phyloP scores from a whole-genome alignment of 2,797 vertebrate species.

The Thunnus albacares region DNA sequence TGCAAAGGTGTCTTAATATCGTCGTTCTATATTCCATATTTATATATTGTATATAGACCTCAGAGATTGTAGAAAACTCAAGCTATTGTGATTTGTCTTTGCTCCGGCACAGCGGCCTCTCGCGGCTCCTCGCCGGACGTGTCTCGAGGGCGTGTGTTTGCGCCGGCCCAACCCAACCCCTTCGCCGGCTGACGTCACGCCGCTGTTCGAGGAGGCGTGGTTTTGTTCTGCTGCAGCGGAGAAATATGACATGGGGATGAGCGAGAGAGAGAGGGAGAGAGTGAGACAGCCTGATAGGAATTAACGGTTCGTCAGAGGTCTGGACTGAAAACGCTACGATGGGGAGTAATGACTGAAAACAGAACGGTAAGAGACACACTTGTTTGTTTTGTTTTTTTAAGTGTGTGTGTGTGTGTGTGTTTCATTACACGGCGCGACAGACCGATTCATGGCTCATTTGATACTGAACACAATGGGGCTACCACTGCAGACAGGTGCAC shows the following conservation, averaged over 20 bases:
- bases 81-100: slow-evolving; percentile 6
- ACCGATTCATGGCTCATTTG: slow-evolving; percentile 60
- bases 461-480: slow-evolving; percentile 74
- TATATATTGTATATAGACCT: background rate
- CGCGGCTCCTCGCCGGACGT: slow-evolving; percentile 29
- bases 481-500: slow-evolving; percentile 84
- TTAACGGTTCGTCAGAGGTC: slow-evolving; percentile 77
- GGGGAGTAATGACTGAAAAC: slow-evolving; percentile 79
- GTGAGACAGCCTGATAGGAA: slow-evolving; percentile 78
- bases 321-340: slow-evolving; percentile 72
- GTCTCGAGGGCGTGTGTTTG: slow-evolving; percentile 51
- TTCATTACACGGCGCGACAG: slow-evolving; percentile 33
- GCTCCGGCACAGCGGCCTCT: slow-evolving; percentile 69
- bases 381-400: slow-evolving; percentile 20
- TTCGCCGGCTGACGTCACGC: slow-evolving; percentile 72
- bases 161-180: background rate
- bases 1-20: background rate
- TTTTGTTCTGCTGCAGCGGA: slow-evolving; percentile 87
- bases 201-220: slow-evolving; percentile 82
- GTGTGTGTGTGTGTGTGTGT: background rate
- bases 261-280: slow-evolving; percentile 71
- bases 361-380: slow-evolving; percentile 79
- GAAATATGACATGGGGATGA: slow-evolving; percentile 86
- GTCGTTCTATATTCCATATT: background rate
- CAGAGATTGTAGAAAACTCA: background rate